Evolutionary conservation across 2,888 invertebrate species (phyloP).

Genomic region (Aleiodes testaceus): DNA sequence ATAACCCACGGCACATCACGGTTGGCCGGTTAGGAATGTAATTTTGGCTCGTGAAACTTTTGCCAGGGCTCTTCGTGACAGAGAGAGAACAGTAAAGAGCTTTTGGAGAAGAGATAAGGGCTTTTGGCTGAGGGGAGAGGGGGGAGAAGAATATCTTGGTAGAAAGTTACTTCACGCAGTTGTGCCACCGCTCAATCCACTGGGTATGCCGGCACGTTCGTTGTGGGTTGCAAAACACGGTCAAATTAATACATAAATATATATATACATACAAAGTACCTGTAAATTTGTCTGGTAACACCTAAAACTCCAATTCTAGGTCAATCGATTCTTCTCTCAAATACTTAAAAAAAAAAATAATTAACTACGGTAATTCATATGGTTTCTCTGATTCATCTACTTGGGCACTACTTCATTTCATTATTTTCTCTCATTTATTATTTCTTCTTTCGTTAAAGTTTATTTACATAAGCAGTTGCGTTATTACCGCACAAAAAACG

Average conservation of each 20-base stretch:
- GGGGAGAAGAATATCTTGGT: not conserved
- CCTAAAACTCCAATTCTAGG: constrained; percentile 5
- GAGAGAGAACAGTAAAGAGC: not conserved
- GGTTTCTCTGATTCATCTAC: constrained; percentile 3
- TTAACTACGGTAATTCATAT: not conserved
- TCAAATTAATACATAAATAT: not conserved
- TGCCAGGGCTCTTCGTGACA: not conserved
- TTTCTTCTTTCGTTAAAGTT: not conserved
- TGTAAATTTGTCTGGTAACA: constrained; percentile 11
- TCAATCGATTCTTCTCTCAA: too few species aligned
- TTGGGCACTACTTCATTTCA: constrained; percentile 2
- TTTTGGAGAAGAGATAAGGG: not conserved
- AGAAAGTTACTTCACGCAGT: constrained; percentile 25
- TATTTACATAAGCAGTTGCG: constrained; percentile 21
- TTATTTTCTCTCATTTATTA: not conserved
- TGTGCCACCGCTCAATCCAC: constrained; percentile 25
- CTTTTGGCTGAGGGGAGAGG: not conserved
- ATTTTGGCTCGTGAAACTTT: constrained; percentile 30
- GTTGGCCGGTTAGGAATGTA: constrained; percentile 41
- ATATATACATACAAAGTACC: constrained; percentile 15
- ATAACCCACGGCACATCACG: constrained; percentile 36
- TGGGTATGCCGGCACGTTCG: constrained; percentile 6
- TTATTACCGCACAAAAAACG: constrained; percentile 6
- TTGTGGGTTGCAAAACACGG: constrained; percentile 1
- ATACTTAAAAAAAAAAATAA: not conserved